Evolutionary conservation across 2,113 vertebrate species (phyloP).

Genomic region (Dissostichus mawsoni): DNA sequence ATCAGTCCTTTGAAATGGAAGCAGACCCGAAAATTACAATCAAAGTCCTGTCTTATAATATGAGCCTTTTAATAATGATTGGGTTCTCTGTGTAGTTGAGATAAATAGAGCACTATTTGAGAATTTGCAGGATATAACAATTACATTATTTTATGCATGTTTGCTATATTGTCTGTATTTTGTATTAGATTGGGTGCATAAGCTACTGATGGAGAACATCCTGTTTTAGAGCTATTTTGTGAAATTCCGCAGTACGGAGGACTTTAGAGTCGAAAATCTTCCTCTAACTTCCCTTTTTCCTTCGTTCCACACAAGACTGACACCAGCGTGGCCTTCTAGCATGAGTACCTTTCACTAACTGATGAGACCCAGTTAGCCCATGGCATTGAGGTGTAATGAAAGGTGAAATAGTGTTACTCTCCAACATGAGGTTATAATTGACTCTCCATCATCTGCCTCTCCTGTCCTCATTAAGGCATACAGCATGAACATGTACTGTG

Average conservation of each 20-base stretch:
- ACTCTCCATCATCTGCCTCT: slow-evolving; percentile 75
- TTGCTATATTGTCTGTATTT: not conserved
- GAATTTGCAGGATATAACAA: not conserved
- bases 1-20: not conserved
- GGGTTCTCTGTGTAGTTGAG: not conserved
- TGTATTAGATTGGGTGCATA: not conserved
- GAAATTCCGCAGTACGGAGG: not conserved
- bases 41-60: not conserved
- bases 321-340: slow-evolving; percentile 41
- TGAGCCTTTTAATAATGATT: not conserved
- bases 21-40: too few species aligned
- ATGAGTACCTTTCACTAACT: slow-evolving; percentile 66
- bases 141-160: not conserved
- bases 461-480: slow-evolving; percentile 74
- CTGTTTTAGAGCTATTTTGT: not conserved
- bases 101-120: not conserved
- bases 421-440: slow-evolving; percentile 75
- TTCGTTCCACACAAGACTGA: slow-evolving; percentile 42
- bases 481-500: slow-evolving; percentile 71
- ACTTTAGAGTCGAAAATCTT: slow-evolving; percentile 18
- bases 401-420: slow-evolving; percentile 76
- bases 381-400: slow-evolving; percentile 76
- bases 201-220: not conserved
- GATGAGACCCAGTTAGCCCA: slow-evolving; percentile 71
- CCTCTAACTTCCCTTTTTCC: slow-evolving; percentile 8